Evolutionary conservation across 1,140 invertebrate species (phyloP).

Genomic region (Pogonomyrmex californicus): DNA sequence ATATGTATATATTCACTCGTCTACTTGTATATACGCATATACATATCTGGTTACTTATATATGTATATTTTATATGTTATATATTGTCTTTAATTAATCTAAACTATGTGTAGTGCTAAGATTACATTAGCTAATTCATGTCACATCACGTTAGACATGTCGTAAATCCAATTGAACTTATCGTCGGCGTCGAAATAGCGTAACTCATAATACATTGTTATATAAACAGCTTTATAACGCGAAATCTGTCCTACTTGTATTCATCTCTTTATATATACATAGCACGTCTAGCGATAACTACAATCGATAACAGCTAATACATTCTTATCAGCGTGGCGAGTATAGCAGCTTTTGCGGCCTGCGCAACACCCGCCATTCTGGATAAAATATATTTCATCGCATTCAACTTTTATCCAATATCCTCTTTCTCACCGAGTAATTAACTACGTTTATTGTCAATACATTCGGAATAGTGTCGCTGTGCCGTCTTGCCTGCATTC

Average conservation of each 20-base stretch:
- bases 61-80: constrained; percentile 73
- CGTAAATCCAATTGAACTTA: constrained; percentile 81
- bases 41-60: constrained; percentile 15
- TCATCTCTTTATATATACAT: constrained; percentile 84
- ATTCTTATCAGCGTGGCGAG: constrained; percentile 67
- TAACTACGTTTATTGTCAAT: constrained; percentile 84
- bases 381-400: constrained; percentile 74
- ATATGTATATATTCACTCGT: constrained; percentile 21
- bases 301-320: constrained; percentile 78
- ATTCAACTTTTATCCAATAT: constrained; percentile 69
- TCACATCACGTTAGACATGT: constrained; percentile 36
- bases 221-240: constrained; percentile 79
- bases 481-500: constrained; percentile 63
- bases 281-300: constrained; percentile 85
- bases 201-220: constrained; percentile 83
- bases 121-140: constrained; percentile 71
- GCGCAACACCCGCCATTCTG: constrained; percentile 62
- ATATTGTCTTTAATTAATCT: constrained; percentile 82
- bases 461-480: constrained; percentile 85
- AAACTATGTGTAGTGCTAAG: constrained; percentile 77
- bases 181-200: constrained; percentile 80
- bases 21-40: neutral
- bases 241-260: constrained; percentile 79
- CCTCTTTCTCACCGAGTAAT: constrained; percentile 67
- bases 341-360: constrained; percentile 23